Evolutionary conservation across 2,113 vertebrate species (phyloP).

Genomic region (Clarias gariepinus): DNA sequence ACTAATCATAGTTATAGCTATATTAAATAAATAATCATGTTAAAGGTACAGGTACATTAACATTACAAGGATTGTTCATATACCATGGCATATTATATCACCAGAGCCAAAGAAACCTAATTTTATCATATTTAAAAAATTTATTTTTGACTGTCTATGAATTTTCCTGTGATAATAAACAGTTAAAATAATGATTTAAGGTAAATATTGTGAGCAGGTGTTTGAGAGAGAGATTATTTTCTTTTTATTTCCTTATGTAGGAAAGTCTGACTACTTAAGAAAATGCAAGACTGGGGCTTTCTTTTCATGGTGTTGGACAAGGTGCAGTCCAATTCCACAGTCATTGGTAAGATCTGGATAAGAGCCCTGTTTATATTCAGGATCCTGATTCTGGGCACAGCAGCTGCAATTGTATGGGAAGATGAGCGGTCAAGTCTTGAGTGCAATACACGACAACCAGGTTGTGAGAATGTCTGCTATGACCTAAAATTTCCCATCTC

Average conservation of each 20-base stretch:
- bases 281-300: constrained; percentile 79
- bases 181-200: not conserved
- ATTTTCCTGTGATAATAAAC: too few species aligned
- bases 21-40: too few species aligned
- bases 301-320: constrained; percentile 75
- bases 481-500: constrained; percentile 80
- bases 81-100: too few species aligned
- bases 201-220: not conserved
- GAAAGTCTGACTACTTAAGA: constrained; percentile 32
- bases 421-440: constrained; percentile 77
- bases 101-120: too few species aligned
- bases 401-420: constrained; percentile 78
- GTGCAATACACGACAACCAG: constrained; percentile 80
- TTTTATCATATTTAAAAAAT: too few species aligned
- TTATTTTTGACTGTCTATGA: too few species aligned
- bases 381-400: constrained; percentile 78
- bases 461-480: constrained; percentile 82
- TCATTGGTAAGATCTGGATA: constrained; percentile 82
- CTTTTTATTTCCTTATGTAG: not conserved
- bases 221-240: not conserved
- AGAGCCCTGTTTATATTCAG: constrained; percentile 79
- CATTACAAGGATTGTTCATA: too few species aligned
- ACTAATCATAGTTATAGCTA: too few species aligned
- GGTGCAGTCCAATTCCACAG: constrained; percentile 78
- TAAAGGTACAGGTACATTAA: too few species aligned